Evolutionary conservation across 2,113 vertebrate species (phyloP).

Genomic region (Pelobates fuscus): DNA sequence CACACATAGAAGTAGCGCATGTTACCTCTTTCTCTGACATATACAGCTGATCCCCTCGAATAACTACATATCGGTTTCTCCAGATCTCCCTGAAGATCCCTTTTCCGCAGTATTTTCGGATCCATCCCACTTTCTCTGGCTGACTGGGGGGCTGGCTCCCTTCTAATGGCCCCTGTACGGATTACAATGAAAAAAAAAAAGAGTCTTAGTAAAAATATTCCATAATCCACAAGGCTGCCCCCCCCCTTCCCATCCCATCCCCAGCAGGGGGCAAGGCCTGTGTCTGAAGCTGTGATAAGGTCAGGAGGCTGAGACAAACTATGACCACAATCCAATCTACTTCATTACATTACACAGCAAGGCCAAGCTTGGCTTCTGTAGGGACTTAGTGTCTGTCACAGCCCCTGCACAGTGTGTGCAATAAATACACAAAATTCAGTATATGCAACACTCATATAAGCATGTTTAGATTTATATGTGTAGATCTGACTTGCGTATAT

Average conservation of each 20-base stretch:
- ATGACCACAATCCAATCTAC: neutral
- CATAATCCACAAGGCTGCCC: neutral
- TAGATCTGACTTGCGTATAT: too few species aligned
- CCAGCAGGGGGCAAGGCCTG: neutral
- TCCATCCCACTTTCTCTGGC: conserved; percentile 93
- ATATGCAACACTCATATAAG: too few species aligned
- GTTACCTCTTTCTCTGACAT: conserved; percentile 91
- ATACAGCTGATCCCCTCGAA: conserved; percentile 88
- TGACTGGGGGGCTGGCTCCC: conserved; percentile 69
- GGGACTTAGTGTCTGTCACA: neutral
- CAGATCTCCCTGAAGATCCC: conserved; percentile 96
- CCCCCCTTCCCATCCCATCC: neutral
- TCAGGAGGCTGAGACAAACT: too few species aligned
- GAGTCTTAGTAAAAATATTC: neutral
- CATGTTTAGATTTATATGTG: too few species aligned
- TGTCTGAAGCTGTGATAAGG: too few species aligned
- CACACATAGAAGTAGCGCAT: neutral
- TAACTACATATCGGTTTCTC: conserved; percentile 90
- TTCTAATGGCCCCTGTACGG: conserved; percentile 77
- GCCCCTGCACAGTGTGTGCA: too few species aligned
- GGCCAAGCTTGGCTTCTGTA: neutral
- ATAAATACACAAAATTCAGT: too few species aligned
- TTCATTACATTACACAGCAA: neutral
- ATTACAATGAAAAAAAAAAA: neutral
- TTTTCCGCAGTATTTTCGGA: conserved; percentile 91